These are phyloP conservation scores for Craniophora ligustri DNA, from an alignment of 2,888 invertebrate species.

Conservation along the genomic window DNA sequence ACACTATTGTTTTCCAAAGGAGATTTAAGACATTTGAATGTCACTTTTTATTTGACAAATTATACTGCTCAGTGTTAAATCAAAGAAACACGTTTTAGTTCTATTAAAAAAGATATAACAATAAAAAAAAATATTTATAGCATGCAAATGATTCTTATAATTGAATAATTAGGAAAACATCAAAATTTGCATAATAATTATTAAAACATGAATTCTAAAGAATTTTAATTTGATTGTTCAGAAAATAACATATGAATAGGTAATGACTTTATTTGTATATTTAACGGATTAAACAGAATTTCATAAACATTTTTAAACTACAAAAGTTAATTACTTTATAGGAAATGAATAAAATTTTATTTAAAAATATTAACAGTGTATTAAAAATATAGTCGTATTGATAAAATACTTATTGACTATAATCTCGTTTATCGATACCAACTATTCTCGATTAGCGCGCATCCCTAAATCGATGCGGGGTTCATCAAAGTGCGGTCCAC, in stretches of 20 bases:
- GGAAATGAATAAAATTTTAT: neutral
- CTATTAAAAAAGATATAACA: neutral
- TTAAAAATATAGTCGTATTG: too few species aligned
- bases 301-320: too few species aligned
- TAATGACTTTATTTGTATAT: neutral
- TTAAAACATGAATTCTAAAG: neutral
- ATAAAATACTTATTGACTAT: neutral
- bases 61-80: neutral
- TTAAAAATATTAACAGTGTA: too few species aligned
- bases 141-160: neutral
- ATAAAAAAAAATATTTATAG: neutral
- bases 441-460: slow-evolving; percentile 27
- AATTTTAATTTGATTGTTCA: neutral
- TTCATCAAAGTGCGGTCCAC: slow-evolving; percentile 84
- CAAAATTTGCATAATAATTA: neutral
- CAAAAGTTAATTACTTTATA: neutral
- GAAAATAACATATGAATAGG: neutral
- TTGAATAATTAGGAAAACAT: neutral
- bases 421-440: slow-evolving; percentile 16
- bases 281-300: too few species aligned
- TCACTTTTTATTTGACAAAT: neutral
- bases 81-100: neutral
- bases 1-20: neutral
- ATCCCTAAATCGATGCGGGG: slow-evolving; percentile 76
- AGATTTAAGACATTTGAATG: neutral